Conservation (phyloP, 2,113 vertebrate genomes). For the Microcebus murinus region DNA sequence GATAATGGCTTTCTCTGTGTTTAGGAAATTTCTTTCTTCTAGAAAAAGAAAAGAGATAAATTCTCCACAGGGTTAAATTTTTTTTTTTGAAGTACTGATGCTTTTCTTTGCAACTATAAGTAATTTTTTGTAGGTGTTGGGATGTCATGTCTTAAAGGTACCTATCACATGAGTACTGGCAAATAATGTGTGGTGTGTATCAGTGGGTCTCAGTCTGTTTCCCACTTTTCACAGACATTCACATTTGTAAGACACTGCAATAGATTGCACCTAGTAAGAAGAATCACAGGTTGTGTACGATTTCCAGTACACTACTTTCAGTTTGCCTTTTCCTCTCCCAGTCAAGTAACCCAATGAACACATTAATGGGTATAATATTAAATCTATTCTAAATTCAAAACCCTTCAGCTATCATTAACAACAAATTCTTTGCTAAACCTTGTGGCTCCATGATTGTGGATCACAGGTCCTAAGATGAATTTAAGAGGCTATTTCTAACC, state of each 20-base stretch:
- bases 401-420: not conserved
- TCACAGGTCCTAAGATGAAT: not conserved
- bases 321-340: not conserved
- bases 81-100: not conserved
- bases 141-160: not conserved
- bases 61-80: not conserved
- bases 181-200: not conserved
- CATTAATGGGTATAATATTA: not conserved
- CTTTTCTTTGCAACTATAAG: not conserved
- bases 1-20: not conserved
- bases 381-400: not conserved
- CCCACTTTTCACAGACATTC: not conserved
- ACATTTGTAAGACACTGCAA: not conserved
- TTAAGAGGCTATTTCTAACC: not conserved
- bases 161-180: not conserved
- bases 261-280: accelerated
- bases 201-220: not conserved
- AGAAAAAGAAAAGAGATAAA: not conserved
- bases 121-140: not conserved
- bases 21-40: not conserved
- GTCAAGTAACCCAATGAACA: not conserved
- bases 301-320: not conserved
- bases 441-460: not conserved
- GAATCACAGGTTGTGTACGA: not conserved
- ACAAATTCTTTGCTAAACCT: not conserved